Base-by-base conservation (phyloP, 2,113 vertebrate genomes). In the Terrapene triunguis region DNA sequence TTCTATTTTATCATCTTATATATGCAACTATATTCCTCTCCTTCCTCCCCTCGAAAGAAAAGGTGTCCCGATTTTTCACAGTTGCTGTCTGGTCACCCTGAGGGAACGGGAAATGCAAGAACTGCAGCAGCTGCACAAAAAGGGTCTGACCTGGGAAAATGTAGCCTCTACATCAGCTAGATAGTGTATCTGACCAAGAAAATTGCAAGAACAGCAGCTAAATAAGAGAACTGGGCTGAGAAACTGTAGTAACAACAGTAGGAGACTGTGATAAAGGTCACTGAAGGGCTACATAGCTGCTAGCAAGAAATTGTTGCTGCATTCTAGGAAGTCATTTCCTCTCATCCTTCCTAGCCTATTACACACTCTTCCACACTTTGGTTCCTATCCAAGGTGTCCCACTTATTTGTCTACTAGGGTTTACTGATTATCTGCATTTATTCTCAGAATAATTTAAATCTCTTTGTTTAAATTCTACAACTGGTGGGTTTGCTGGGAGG, bases 381-480 rank as follows among this genome's bases (percentile, higher is more conserved):
- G 84, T 96, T 97, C 78, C 84, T 94, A 93, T 97, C 97, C 96
- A 98, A 97, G 94, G 97, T 96, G 93, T 95, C 96, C 4, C 2
- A 85, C 94, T 95, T 95, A 97, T 91, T 96, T 95, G 80, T 95
- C 96, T 97, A 96, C 94, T 96, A 92, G 80, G 96, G 94, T 97
- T 97, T 95, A 85, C 95, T 98, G 95, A 96, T 97, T 97, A 97
- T 96, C 96, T 96, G 89, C 96, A 92, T 97, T 97, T 97, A 97
- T 95, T 96, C 94, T 95, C 94, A 78, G 96, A 84, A 94, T 96
- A 97, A 97, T 97, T 96, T 94, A 53, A 95, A 93, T 95, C 88
- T 94, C 4, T 2, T 95, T 87, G 91, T 93, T 96, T 91, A 89
- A 97, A 96, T 97, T 94, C 95, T 88, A 90, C 29, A n/a, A 97